Evolutionary conservation across 2,113 vertebrate genomes (phyloP).

Genomic region (Tetrao urogallus): DNA sequence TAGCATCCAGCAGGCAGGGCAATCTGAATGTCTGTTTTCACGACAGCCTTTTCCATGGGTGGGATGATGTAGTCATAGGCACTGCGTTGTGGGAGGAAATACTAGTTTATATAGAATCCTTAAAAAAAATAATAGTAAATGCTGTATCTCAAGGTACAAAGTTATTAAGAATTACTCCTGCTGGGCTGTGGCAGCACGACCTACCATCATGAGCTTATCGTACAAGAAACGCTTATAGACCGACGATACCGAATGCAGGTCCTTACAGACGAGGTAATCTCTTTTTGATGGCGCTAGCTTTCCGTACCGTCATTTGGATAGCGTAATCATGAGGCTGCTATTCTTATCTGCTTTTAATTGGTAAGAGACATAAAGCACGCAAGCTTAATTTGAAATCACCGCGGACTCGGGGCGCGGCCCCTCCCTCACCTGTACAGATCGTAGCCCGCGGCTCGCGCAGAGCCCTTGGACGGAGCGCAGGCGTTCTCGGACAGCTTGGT

Average conservation of each 20-base stretch:
- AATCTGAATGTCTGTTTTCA: constrained; percentile 97
- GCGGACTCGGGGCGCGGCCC: too few relatives aligned
- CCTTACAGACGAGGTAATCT: not conserved
- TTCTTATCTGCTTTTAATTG: not conserved
- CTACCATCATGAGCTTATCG: not conserved
- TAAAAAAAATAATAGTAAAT: not conserved
- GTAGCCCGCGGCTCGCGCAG: constrained; percentile 88
- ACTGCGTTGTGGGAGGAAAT: constrained; percentile 70
- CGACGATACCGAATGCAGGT: not conserved
- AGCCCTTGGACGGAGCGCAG: constrained; percentile 85
- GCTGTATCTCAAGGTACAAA: not conserved
- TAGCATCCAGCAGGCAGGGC: constrained; percentile 92
- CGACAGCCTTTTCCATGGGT: constrained; percentile 88
- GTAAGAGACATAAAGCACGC: not conserved
- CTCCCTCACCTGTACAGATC: constrained; percentile 94
- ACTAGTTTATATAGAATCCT: not conserved
- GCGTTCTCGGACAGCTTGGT: constrained; percentile 89
- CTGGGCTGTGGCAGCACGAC: too few relatives aligned
- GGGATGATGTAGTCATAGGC: constrained; percentile 90
- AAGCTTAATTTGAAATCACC: not conserved
- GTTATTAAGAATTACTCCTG: not conserved
- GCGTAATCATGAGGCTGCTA: not conserved
- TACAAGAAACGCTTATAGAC: not conserved
- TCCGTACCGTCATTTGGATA: not conserved
- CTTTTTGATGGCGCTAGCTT: not conserved